Evolutionary conservation across 2,113 vertebrate species (phyloP), one percentile per base, ranked within the genome.

Genomic region (Dendropsophus ebraccatus): DNA sequence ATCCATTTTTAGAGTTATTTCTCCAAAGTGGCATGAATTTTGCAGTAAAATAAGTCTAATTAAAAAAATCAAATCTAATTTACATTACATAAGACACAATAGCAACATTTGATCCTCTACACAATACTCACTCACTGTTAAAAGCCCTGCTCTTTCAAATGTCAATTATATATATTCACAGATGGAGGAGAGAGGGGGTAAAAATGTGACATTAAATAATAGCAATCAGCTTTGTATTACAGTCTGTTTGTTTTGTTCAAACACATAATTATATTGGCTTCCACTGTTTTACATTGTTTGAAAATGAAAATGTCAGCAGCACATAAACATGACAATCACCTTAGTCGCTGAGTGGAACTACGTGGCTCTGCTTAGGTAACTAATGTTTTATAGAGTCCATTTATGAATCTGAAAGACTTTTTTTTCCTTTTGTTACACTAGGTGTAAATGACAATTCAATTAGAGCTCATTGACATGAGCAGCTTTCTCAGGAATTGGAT

Each of bases 201-300:
- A 37, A 78, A 70, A 75, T 47, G 16, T 52, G 58, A 85, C 83
- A 86, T 86, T 85, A 69, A 85, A 69, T 69, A 77, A 85, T 50
- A 73, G 52, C 83, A 76, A 80, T 70, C 75, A 67, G 28, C 47
- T 45, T 80, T 80, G 62, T 72, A 80, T 86, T 86, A 80, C 75
- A 86, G 67, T 52, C 49, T 86, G 84, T 80, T 86, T 86, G 60
- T 79, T 80, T 78, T 79, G 60, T 86, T 70, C 23, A n/a, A 86
- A 85, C 45, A 70, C 45, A 85, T 79, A 85, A 85, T 80, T 79
- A 86, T 58, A 79, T 79, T 86, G 32, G 37, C 76, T 72, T 80
- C 62, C 41, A 86, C 41, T 56, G 58, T 70, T 80, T 56, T 80
- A 56, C 75, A 86, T 78, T 86, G 47, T 56, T n/a, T 35, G 13